Evolutionary conservation across 1,140 invertebrate genomes (phyloP).

Genomic region (Calliopsis andreniformis): DNA sequence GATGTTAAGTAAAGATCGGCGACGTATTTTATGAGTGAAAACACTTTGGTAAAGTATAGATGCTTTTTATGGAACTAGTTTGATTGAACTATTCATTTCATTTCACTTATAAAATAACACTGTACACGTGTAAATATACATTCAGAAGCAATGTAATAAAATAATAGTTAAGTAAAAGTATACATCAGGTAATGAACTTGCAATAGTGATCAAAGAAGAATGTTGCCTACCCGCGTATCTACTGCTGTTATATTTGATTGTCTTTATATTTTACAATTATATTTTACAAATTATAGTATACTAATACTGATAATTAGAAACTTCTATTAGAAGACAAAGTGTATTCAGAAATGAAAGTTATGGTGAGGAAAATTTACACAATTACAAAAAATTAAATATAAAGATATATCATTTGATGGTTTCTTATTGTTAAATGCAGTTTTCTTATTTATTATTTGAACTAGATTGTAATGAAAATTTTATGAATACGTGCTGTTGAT

Average conservation of each 20-base stretch:
- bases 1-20: not conserved
- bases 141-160: not conserved
- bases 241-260: conserved; percentile 4
- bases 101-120: not conserved
- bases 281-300: not conserved
- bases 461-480: no score
- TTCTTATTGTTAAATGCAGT: no score
- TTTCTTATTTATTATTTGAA: no score
- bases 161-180: not conserved
- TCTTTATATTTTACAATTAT: conserved; percentile 13
- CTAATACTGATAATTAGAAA: not conserved
- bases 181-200: not conserved
- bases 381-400: no score
- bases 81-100: not conserved
- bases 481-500: no score
- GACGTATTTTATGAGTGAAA: conserved; percentile 2
- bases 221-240: not conserved
- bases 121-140: not conserved
- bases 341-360: no score
- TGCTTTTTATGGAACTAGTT: not conserved
- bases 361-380: no score
- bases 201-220: not conserved
- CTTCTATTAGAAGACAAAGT: not conserved
- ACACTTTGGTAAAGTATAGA: conserved; percentile 16
- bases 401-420: no score